Conservation (phyloP, 2,797 vertebrate species). For the Gymnopithys bicolor region DNA sequence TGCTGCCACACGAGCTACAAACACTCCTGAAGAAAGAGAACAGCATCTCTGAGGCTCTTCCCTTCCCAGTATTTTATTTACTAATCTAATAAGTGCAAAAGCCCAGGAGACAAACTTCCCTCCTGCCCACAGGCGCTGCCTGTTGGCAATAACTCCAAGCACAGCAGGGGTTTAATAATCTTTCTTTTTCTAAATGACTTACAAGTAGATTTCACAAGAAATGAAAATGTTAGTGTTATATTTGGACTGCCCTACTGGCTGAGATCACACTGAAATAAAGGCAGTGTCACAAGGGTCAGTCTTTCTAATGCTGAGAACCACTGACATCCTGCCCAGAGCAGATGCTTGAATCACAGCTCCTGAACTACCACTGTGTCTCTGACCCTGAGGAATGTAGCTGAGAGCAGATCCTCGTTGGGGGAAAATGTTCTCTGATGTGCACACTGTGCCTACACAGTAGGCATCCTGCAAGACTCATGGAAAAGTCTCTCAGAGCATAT, state of each 20-base stretch:
- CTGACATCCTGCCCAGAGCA: conserved; percentile 11
- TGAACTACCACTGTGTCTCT: background rate
- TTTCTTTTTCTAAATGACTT: conserved; percentile 40
- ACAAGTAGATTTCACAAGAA: conserved; percentile 32
- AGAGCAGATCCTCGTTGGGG: background rate
- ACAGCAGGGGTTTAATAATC: conserved; percentile 58
- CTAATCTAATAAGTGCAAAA: conserved; percentile 36
- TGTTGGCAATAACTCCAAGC: conserved; percentile 27
- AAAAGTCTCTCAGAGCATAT: background rate
- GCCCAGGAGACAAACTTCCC: background rate
- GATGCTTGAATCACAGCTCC: background rate
- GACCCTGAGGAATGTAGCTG: background rate
- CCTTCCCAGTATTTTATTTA: conserved; percentile 37
- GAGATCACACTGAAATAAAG: background rate
- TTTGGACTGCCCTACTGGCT: conserved; percentile 26
- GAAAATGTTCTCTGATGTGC: background rate
- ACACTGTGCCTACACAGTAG: background rate
- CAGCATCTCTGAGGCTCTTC: background rate
- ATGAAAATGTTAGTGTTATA: conserved; percentile 44
- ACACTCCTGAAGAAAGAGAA: conserved; percentile 5
- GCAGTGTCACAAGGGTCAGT: background rate
- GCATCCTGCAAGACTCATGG: background rate
- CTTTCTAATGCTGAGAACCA: background rate
- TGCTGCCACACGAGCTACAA: background rate
- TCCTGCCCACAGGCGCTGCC: conserved; percentile 1